Base-by-base conservation (phyloP, 2,888 invertebrate genomes). In the Leptopilina syphax region DNA sequence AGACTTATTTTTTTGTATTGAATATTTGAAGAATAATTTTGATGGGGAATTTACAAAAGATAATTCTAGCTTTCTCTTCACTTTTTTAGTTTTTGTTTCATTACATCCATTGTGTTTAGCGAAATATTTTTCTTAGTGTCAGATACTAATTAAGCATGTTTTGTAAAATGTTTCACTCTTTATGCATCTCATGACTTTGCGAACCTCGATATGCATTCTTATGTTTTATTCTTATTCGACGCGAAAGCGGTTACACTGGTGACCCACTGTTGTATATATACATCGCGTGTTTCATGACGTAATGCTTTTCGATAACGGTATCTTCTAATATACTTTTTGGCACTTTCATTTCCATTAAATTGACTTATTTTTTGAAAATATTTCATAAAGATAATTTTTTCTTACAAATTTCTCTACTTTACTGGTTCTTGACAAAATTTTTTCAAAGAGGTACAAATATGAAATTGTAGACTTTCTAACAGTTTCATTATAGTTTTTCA, bases 241-340 rank as follows among this genome's bases (percentile, higher is more conserved):
- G 85, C 86, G 86, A 85, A 86, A 86, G 86, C 86, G 79, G 84
- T 84, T 83, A 84, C 84, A 83, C 84, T 83, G 83, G 82, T 85
- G 86, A 86, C 86, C 86, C 85, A 86, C 84, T 86, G 84, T 82
- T 54, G 73, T 41, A 78, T 77, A 9, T 34, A 81, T 73, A 67
- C 76, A 76, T 81, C 83, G 84, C 83, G 82, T 83, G 84, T 81
- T 82, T 80, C 78, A 79, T 86, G 86, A 85, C 86, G 86, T 84
- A 86, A 86, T 83, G 84, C 84, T 86, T 85, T 83, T 85, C 83
- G 81, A 80, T 86, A 86, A 86, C 86, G 86, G 86, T 85, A 86
- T 79, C 80, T 80, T 83, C 85, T 86, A 85, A 82, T 84, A 84
- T 80, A 79, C 80, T 78, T 73, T 54, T 66, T 60, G 77, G 79